Conservation (phyloP, 2,797 vertebrate genomes). For the Squalus acanthias region DNA sequence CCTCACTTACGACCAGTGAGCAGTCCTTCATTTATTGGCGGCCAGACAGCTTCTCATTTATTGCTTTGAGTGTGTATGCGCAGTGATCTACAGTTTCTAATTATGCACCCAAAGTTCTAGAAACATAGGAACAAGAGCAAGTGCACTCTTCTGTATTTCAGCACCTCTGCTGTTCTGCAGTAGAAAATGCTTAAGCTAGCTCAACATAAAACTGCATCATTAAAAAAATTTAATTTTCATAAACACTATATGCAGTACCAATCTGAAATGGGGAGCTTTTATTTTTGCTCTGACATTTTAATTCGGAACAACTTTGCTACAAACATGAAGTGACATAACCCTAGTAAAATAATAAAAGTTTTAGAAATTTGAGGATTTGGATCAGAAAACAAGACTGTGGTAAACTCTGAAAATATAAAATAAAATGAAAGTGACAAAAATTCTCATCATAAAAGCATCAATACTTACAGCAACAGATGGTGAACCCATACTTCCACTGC, state of each 20-base stretch:
- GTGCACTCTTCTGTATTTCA: neutral
- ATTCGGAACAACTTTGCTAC: neutral
- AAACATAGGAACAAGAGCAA: neutral
- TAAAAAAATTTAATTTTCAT: neutral
- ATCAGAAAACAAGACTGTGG: neutral
- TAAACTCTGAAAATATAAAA: neutral
- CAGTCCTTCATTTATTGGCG: neutral
- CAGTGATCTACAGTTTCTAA: neutral
- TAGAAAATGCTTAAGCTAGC: too few species aligned
- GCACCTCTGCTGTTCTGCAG: neutral
- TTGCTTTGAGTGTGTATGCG: neutral
- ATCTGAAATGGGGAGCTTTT: neutral
- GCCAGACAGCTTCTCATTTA: neutral
- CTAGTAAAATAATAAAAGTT: neutral
- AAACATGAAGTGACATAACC: neutral
- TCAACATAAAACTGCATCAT: neutral
- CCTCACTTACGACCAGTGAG: neutral
- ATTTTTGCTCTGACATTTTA: neutral
- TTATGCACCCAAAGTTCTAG: neutral
- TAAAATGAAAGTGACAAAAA: neutral
- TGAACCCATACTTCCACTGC: constrained; percentile 1
- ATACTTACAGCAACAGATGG: constrained; percentile 34
- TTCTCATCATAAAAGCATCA: neutral
- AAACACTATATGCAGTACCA: neutral
- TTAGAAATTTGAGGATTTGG: neutral